phyloP scores from a whole-genome alignment of 2,888 invertebrate genomes.

The Bursaphelenchus okinawaensis region DNA sequence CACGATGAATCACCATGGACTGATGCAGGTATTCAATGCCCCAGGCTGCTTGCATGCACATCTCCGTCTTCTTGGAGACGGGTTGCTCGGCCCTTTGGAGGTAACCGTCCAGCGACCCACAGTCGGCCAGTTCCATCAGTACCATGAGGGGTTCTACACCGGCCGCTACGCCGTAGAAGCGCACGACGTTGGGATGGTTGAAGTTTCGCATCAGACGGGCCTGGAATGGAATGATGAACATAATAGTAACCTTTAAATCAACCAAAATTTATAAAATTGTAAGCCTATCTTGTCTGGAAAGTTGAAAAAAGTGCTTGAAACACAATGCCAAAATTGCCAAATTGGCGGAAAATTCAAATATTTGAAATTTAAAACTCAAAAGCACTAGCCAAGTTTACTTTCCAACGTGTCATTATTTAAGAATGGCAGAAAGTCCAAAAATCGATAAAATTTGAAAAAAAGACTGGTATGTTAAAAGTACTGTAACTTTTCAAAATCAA shows the following conservation, averaged over 20 bases:
- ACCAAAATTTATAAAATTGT: no score
- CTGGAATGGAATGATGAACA: not conserved
- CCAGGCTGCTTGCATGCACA: slow-evolving; percentile 33
- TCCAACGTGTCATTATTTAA: no score
- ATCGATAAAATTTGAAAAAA: not conserved
- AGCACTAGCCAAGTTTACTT: no score
- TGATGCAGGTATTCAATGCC: slow-evolving; percentile 39
- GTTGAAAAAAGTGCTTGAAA: not conserved
- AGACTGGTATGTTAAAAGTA: no score
- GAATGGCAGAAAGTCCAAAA: not conserved
- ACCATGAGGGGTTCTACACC: slow-evolving; percentile 41
- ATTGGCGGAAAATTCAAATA: no score
- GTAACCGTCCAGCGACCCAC: slow-evolving; percentile 20
- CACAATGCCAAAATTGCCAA: no score
- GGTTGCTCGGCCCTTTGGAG: slow-evolving; percentile 14
- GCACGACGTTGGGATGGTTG: slow-evolving; percentile 39
- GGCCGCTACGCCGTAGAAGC: slow-evolving; percentile 39
- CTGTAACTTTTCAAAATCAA: no score
- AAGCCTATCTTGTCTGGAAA: no score
- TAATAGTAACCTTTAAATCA: no score
- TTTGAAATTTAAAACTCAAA: no score
- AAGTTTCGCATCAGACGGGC: slow-evolving; percentile 40
- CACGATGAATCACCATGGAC: slow-evolving; percentile 33
- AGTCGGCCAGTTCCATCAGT: slow-evolving; percentile 41
- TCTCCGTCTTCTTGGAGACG: slow-evolving; percentile 27